Base-by-base conservation (phyloP, 2,797 vertebrate genomes). In the Pipistrellus kuhlii region DNA sequence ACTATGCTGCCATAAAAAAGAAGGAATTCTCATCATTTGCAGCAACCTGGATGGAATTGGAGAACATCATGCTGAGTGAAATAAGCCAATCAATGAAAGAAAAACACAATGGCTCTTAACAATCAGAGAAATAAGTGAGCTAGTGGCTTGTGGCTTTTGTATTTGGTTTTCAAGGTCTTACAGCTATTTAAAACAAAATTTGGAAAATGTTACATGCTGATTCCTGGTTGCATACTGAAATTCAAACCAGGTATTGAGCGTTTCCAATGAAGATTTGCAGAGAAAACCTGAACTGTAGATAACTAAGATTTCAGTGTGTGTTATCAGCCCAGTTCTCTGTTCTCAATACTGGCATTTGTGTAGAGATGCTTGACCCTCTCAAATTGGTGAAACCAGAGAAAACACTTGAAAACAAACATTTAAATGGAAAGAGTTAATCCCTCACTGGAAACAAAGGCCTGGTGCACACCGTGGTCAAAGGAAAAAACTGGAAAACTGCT, bases 361-460 rank as follows among this genome's bases (percentile, higher is more conserved):
- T 20, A 27, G 32, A 77, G 35, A 75, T 81, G 51, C 48, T 7
- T 59, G 51, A 57, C 69, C 78, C 68, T 72, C 72, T 81, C 53
- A 83, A 78, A 30, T 59, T 83, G 88, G 25, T 55, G 32, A 51
- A 82, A 82, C 8, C 82, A 85, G 85, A 85, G 59, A 80, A 85
- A 93, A 88, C 41, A 78, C 59, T 77, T 17, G 44, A 66, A 68
- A 32, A 90, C 6, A 5, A 84, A 90, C 55, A 15, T 75, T 44
- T 78, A 77, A 72, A 94, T 0, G 3, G 46, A 75, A 57, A 68
- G 30, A 77, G 75, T 85, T 41, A 64, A 80, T 41, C 48, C 53
- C 73, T 69, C 30, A 59, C 12, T 77, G 84, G 55, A 51, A 93
- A 90, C 7, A 27, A 41, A 83, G 92, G 78, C 55, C 75, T 71